Evolutionary conservation across 2,888 invertebrate species (phyloP).

Genomic region (Mellilla xanthometata): DNA sequence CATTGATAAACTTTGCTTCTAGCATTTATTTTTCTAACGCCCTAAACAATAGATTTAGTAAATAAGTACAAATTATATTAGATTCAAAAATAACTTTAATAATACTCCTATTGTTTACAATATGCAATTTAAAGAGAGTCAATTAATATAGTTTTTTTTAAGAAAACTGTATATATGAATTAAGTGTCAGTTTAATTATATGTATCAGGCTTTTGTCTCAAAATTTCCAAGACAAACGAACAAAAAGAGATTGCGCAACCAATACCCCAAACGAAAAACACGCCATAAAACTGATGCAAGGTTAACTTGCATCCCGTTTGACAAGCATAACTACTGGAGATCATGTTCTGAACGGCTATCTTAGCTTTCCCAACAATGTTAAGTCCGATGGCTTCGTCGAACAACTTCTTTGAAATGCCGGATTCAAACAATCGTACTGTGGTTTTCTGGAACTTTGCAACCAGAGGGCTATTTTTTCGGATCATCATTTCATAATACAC

Average conservation of each 20-base stretch:
- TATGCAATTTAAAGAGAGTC: too few relatives aligned
- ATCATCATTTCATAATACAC: slow-evolving; percentile 65
- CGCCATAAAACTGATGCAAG: slow-evolving; percentile 39
- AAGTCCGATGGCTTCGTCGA: slow-evolving; percentile 56
- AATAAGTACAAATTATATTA: too few relatives aligned
- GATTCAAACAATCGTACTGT: slow-evolving; percentile 53
- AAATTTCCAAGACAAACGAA: slow-evolving; percentile 50
- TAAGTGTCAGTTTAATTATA: too few relatives aligned
- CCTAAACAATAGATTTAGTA: too few relatives aligned
- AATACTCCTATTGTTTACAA: too few relatives aligned
- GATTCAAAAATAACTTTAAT: too few relatives aligned
- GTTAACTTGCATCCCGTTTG: slow-evolving; percentile 55
- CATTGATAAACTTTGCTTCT: too few relatives aligned
- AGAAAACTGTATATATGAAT: too few relatives aligned
- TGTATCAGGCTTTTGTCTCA: not conserved
- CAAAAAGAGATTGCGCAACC: slow-evolving; percentile 50
- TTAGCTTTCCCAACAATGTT: slow-evolving; percentile 46
- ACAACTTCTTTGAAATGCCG: slow-evolving; percentile 56
- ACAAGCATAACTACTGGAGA: slow-evolving; percentile 59
- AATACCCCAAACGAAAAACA: slow-evolving; percentile 17
- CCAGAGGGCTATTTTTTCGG: slow-evolving; percentile 46
- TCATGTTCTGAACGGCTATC: slow-evolving; percentile 46
- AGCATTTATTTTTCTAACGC: too few relatives aligned
- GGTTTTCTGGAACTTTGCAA: slow-evolving; percentile 40
- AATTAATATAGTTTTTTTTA: too few relatives aligned